phyloP scores from a whole-genome alignment of 64 coral and sea anemone species.

The Platygyra sinensis region DNA sequence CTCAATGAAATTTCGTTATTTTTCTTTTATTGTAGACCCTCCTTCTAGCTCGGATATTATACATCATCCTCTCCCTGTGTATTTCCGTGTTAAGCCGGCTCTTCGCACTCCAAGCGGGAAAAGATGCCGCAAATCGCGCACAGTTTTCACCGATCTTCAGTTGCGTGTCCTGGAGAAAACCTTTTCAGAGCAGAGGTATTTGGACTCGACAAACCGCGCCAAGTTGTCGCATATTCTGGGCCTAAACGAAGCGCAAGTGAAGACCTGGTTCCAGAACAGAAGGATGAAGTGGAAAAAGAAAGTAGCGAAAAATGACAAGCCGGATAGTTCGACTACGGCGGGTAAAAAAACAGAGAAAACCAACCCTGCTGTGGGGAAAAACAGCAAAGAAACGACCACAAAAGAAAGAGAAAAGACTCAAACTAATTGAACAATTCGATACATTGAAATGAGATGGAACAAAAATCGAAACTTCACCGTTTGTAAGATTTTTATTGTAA shows the following conservation, averaged over 20 bases:
- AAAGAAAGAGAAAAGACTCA: not conserved
- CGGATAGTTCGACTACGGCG: constrained; percentile 37
- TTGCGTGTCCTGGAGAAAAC: constrained; percentile 68
- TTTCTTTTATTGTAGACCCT: constrained; percentile 13
- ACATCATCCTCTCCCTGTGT: constrained; percentile 57
- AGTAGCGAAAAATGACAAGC: constrained; percentile 34
- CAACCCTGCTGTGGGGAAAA: not conserved
- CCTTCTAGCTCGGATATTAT: constrained; percentile 22
- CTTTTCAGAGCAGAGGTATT: constrained; percentile 67
- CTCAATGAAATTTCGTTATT: not conserved
- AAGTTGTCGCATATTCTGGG: constrained; percentile 65
- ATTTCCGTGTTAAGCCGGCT: constrained; percentile 66
- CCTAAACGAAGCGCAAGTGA: constrained; percentile 72
- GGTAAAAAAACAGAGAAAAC: constrained; percentile 16
- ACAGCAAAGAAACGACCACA: not conserved
- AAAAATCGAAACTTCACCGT: not conserved
- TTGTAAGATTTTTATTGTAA: not conserved
- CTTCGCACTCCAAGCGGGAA: constrained; percentile 59
- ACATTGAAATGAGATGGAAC: not conserved
- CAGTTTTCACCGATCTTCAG: constrained; percentile 71
- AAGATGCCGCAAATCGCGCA: constrained; percentile 72
- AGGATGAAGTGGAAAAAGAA: constrained; percentile 80
- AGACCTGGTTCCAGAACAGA: constrained; percentile 77
- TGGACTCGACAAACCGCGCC: constrained; percentile 60
- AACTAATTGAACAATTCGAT: not conserved